phyloP scores from a whole-genome alignment of 2,113 vertebrate genomes.

The Zootoca vivipara region DNA sequence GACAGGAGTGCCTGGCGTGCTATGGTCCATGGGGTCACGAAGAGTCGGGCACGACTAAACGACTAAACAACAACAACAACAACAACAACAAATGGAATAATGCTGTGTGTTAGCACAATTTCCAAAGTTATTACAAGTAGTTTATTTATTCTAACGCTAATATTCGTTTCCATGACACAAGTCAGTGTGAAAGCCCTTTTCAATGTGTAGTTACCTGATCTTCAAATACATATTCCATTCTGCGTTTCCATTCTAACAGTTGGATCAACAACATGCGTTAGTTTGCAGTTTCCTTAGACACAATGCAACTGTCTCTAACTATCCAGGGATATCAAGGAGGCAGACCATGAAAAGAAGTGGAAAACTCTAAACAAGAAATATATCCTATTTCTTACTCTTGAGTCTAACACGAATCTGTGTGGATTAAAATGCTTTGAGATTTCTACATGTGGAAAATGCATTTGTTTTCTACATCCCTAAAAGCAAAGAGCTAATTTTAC shows the following conservation, averaged over 20 bases:
- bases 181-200: not conserved
- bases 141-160: conserved; percentile 20
- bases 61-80: no score
- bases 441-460: not conserved
- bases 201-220: conserved; percentile 18
- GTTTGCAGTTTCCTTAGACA: not conserved
- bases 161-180: not conserved
- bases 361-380: conserved; percentile 5
- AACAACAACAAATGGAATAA: no score
- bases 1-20: no score
- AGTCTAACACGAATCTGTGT: not conserved
- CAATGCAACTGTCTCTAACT: not conserved
- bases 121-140: not conserved
- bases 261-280: conserved; percentile 1
- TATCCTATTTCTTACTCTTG: conserved; percentile 1
- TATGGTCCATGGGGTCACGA: no score
- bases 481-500: conserved; percentile 3
- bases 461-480: not conserved
- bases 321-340: conserved; percentile 10
- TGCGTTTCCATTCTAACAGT: not conserved
- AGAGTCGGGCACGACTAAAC: no score
- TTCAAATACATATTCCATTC: not conserved
- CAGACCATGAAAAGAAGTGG: conserved; percentile 7
- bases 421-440: not conserved
- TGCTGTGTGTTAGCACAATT: not conserved